Conservation (phyloP, 2,888 invertebrate species). For the Eupsilia transversa region DNA sequence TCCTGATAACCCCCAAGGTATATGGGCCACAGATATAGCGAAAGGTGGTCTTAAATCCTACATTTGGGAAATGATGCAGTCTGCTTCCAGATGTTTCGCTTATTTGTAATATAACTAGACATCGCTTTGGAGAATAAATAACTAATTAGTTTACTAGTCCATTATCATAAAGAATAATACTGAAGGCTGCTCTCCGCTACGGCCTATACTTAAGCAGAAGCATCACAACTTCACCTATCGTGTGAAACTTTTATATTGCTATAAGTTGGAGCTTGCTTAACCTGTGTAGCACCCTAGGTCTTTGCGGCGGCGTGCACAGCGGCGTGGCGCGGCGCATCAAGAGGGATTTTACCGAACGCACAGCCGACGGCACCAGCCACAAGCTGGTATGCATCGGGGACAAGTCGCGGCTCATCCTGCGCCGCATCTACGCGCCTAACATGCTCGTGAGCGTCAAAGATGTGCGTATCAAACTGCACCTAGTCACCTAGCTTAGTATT, state of each 20-base stretch:
- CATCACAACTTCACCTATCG: neutral
- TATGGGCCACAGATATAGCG: neutral
- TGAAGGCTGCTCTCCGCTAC: neutral
- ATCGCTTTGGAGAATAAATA: neutral
- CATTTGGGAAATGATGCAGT: neutral
- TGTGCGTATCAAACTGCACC: conserved; percentile 71
- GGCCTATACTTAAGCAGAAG: neutral
- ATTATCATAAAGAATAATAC: neutral
- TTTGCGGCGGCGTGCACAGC: conserved; percentile 95
- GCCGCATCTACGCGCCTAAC: conserved; percentile 82
- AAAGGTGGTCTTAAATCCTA: neutral
- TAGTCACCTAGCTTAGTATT: too few relatives aligned
- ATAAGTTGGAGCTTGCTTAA: neutral
- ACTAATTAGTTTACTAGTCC: neutral
- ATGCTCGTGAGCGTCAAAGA: conserved; percentile 92
- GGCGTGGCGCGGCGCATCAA: conserved; percentile 91
- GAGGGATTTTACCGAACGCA: conserved; percentile 81
- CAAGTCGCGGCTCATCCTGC: conserved; percentile 92
- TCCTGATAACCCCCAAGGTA: neutral
- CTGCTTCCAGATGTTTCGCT: too few relatives aligned
- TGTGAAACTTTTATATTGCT: neutral
- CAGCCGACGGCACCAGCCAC: conserved; percentile 76
- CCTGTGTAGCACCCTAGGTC: conserved; percentile 82
- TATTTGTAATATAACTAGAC: neutral
- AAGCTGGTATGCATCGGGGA: conserved; percentile 93